A percentile compares a stretch with the other conserved stretches of the same genome.
phyloP scores from a whole-genome alignment of 2,888 invertebrate genomes.

The Drosophila neotestacea region DNA sequence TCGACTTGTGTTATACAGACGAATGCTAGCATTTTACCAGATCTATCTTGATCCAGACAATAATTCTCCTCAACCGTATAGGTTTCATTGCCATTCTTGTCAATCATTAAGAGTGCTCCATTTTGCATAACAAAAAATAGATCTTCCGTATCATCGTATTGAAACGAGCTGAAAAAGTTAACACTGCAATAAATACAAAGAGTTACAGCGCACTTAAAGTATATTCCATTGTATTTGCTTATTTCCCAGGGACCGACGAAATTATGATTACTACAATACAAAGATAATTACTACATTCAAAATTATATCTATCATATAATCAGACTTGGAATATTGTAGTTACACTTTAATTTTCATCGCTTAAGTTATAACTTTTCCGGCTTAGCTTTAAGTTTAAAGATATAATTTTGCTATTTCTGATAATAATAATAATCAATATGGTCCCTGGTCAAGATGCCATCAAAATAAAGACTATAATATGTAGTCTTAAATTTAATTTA shows the following conservation, averaged over 20 bases:
- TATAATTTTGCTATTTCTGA: too few relatives aligned
- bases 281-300: not conserved
- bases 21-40: slow-evolving; percentile 81
- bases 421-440: slow-evolving; percentile 5
- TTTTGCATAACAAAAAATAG: slow-evolving; percentile 82
- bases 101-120: slow-evolving; percentile 83
- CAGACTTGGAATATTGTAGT: too few relatives aligned
- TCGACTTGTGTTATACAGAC: slow-evolving; percentile 82
- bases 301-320: too few relatives aligned
- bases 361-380: too few relatives aligned
- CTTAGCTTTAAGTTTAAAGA: too few relatives aligned
- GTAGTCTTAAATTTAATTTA: not conserved
- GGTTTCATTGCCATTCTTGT: slow-evolving; percentile 78
- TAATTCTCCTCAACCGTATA: slow-evolving; percentile 81
- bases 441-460: not conserved
- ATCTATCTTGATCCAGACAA: slow-evolving; percentile 83
- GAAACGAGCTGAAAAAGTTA: slow-evolving; percentile 64
- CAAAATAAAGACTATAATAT: not conserved
- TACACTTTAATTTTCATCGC: too few relatives aligned
- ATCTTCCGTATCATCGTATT: slow-evolving; percentile 78
- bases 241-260: not conserved
- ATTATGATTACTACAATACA: not conserved
- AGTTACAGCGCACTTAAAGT: slow-evolving; percentile 36
- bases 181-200: slow-evolving; percentile 55
- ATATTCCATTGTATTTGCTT: slow-evolving; percentile 5